Percentiles rank a stretch among this genome's conserved stretches.
These are phyloP conservation scores for Xiphydria camelus DNA, from an alignment of 2,888 invertebrate species.

Conservation along the genomic window DNA sequence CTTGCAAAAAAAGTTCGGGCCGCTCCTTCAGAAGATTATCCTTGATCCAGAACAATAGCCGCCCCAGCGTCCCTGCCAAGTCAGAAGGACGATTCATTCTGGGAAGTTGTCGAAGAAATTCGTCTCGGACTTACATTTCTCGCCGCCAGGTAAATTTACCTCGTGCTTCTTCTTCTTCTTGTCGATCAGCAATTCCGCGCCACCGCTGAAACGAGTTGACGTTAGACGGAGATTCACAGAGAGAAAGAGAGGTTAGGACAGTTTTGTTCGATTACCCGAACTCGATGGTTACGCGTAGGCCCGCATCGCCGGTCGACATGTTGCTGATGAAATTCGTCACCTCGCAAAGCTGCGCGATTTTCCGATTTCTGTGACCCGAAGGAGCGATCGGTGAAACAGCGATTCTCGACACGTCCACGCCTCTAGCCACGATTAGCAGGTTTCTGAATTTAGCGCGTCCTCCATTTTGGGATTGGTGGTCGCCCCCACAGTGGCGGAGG, in stretches of 20 bases:
- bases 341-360: too few species aligned
- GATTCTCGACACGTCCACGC: too few species aligned
- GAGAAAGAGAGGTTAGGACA: slow-evolving; percentile 5
- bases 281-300: slow-evolving; percentile 35
- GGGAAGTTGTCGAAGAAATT: slow-evolving; percentile 2
- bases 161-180: slow-evolving; percentile 76
- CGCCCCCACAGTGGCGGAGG: too few species aligned
- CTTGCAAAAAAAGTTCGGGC: slow-evolving; percentile 69
- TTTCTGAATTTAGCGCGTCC: too few species aligned
- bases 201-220: slow-evolving; percentile 69
- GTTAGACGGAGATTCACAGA: slow-evolving; percentile 7
- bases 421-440: too few species aligned
- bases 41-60: slow-evolving; percentile 80
- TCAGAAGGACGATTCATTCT: too few species aligned
- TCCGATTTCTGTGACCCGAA: too few species aligned
- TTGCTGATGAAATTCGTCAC: too few species aligned
- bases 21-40: slow-evolving; percentile 82
- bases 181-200: slow-evolving; percentile 87
- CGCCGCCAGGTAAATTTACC: slow-evolving; percentile 63
- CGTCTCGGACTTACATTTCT: slow-evolving; percentile 59
- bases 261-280: slow-evolving; percentile 40
- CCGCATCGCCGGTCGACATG: slow-evolving; percentile 26
- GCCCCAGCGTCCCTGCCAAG: slow-evolving; percentile 69
- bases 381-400: too few species aligned
- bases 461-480: too few species aligned